Percentiles rank a stretch among this genome's conserved stretches.
Evolutionary conservation across 2,888 invertebrate species (phyloP).

Genomic region (Dioctria rufipes): DNA sequence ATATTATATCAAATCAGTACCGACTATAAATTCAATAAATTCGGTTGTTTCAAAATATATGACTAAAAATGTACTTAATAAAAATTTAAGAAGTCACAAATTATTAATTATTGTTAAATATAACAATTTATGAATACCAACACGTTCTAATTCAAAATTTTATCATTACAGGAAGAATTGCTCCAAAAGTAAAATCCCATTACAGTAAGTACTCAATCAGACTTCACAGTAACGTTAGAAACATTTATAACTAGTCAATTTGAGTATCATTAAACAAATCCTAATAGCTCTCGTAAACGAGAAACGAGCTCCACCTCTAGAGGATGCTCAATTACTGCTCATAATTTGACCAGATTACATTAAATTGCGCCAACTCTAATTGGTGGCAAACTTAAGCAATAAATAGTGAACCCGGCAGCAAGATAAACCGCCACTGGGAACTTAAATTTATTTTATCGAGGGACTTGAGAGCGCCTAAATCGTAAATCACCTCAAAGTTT

Average conservation of each 20-base stretch:
- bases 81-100: too few species aligned
- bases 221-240: slow-evolving; percentile 1
- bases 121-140: neutral
- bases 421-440: slow-evolving; percentile 29
- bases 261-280: slow-evolving; percentile 29
- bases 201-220: slow-evolving; percentile 32
- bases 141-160: slow-evolving; percentile 31
- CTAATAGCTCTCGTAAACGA: slow-evolving; percentile 20
- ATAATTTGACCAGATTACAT: slow-evolving; percentile 44
- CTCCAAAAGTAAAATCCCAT: slow-evolving; percentile 2
- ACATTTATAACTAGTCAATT: slow-evolving; percentile 39
- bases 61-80: too few species aligned
- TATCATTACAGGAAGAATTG: slow-evolving; percentile 13
- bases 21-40: too few species aligned
- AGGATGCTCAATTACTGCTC: slow-evolving; percentile 33
- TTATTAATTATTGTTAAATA: too few species aligned
- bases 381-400: slow-evolving; percentile 49
- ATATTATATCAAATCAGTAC: too few species aligned
- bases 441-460: slow-evolving; percentile 37
- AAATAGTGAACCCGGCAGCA: slow-evolving; percentile 24
- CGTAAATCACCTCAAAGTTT: slow-evolving; percentile 47
- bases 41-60: too few species aligned
- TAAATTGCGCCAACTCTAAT: slow-evolving; percentile 51
- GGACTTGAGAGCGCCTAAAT: slow-evolving; percentile 2
- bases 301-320: neutral